Evolutionary conservation across 2,888 invertebrate species (phyloP).

Genomic region (Fragum sueziense): DNA sequence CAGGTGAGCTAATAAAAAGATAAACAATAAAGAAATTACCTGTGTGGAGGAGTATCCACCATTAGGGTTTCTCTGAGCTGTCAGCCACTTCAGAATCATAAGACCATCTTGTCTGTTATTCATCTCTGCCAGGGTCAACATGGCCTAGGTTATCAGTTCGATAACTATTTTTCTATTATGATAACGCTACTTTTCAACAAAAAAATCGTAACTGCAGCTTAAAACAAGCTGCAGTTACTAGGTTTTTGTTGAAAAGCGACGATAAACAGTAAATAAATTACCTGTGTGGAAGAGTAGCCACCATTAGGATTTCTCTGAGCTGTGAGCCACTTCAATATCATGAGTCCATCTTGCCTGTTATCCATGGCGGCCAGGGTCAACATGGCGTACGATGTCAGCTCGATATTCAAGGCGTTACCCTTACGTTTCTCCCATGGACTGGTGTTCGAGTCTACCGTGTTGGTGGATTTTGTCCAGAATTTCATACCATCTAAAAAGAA

Average conservation of each 20-base stretch:
- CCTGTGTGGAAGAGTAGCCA: constrained; percentile 82
- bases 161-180: constrained; percentile 80
- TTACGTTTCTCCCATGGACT: constrained; percentile 45
- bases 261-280: too few species aligned
- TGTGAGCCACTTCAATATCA: constrained; percentile 79
- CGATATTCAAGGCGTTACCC: constrained; percentile 75
- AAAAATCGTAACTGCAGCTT: too few species aligned
- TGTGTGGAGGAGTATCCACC: constrained; percentile 82
- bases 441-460: constrained; percentile 21
- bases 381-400: constrained; percentile 80
- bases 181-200: constrained; percentile 71
- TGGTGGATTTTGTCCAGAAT: constrained; percentile 68
- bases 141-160: constrained; percentile 80
- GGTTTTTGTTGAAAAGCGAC: too few species aligned
- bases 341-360: constrained; percentile 65
- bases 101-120: constrained; percentile 65
- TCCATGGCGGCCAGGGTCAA: constrained; percentile 65
- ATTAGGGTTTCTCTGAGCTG: constrained; percentile 75
- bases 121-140: constrained; percentile 69
- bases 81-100: constrained; percentile 79
- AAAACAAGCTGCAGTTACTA: too few species aligned
- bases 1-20: too few species aligned
- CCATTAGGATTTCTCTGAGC: constrained; percentile 78
- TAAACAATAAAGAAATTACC: too few species aligned
- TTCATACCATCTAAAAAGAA: constrained; percentile 68